Evolutionary conservation across 2,797 vertebrate genomes (phyloP), one percentile per base, ranked within the genome.

Genomic region (Enteromius paludinosus): DNA sequence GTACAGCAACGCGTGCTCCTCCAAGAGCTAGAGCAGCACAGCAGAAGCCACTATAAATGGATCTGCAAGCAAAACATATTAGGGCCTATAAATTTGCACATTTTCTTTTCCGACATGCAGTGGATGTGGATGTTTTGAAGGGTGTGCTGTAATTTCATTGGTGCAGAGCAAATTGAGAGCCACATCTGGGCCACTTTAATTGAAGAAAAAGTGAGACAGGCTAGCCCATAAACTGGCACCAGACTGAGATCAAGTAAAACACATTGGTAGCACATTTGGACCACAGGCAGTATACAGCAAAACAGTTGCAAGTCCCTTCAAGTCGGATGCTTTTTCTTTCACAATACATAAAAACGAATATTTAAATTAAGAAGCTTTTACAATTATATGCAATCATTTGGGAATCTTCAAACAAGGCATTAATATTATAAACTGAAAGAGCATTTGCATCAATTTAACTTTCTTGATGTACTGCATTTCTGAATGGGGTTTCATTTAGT

Each of bases 171-270:
- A 90, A 88, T 87, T 86, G 82, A 88, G 91, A 91, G 90, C 90
- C 88, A 93, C 95, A 95, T 95, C 94, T 95, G 94, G 93, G 82
- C 81, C 69, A 65, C 92, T 93, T 92, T 94, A 94, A 94, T 94
- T 93, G 92, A 91, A 84, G 69, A 85, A 91, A 91, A 92, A 91
- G 89, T 90, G 90, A 92, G 90, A 92, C 94, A 90, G 92, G 90
- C 89, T 89, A 87, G 78, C 89, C 93, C 86, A 91, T 93, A 94
- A 95, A 92, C 76, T 88, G 91, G 87, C 92, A 91, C 91, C 93
- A 92, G 90, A 92, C 92, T 84, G 92, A 94, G 93, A 95, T 95
- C 93, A 95, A 95, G 94, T 89, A 72, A 86, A 87, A 91, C 91
- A 92, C 91, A 90, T 91, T 94, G 93, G 93, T 92, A 90, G 91